Conservation (phyloP, 1,140 invertebrate genomes). For the Tribolium castaneum region DNA sequence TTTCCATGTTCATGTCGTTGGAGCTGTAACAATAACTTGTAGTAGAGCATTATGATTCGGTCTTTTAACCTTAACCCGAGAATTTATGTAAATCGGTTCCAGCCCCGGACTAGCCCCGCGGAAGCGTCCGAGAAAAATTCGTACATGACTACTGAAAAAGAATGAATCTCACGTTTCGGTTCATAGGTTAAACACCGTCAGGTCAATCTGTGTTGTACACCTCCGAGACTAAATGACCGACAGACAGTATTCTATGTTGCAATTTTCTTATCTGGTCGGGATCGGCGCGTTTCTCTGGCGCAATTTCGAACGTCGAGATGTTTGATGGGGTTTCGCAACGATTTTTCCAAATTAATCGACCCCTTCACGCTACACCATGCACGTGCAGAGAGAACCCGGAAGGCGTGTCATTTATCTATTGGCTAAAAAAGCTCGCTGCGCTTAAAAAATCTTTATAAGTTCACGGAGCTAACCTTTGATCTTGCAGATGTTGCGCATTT, state of each 20-base stretch:
- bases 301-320: constrained; percentile 33
- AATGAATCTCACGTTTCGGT: constrained; percentile 40
- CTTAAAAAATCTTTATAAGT: constrained; percentile 57
- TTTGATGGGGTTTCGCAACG: constrained; percentile 28
- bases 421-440: constrained; percentile 42
- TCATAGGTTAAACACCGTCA: constrained; percentile 34
- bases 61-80: constrained; percentile 37
- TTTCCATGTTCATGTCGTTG: constrained; percentile 49
- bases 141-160: constrained; percentile 34
- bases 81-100: constrained; percentile 41
- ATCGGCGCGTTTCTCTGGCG: constrained; percentile 21
- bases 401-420: constrained; percentile 56
- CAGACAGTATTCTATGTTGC: constrained; percentile 29
- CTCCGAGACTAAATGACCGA: constrained; percentile 31
- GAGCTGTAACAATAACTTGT: constrained; percentile 50
- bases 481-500: constrained; percentile 57
- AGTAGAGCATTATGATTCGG: constrained; percentile 41
- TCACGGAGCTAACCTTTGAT: constrained; percentile 58
- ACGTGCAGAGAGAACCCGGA: constrained; percentile 55
- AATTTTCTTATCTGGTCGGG: constrained; percentile 25
- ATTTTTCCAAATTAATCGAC: constrained; percentile 26
- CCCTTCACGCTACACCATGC: constrained; percentile 36
- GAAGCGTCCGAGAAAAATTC: constrained; percentile 8
- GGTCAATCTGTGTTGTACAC: constrained; percentile 37
- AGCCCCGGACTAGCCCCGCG: constrained; percentile 21